Base-by-base conservation (phyloP, 2,113 vertebrate genomes). In the Dissostichus mawsoni region DNA sequence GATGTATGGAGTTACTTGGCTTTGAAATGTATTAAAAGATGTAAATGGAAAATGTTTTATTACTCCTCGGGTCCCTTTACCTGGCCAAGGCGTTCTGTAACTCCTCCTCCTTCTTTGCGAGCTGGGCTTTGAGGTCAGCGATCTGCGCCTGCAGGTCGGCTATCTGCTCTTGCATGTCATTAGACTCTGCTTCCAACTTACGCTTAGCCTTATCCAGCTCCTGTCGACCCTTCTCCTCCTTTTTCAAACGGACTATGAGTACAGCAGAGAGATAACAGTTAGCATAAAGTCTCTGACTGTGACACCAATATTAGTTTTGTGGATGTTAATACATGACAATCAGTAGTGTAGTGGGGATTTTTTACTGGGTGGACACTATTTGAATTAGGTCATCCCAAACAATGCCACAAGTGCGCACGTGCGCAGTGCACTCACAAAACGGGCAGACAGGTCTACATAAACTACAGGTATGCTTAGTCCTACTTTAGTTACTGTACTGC, bases 31-130 rank as follows among this genome's bases (percentile, higher is more conserved):
- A 47, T 16, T 75, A 13, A 33, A 17, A 63, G 48, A 13, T 50
- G 25, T 50, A 12, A 41, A 61, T 20, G 12, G 17, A 1, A 4
- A 11, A 8, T 25, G 17, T 65, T 23, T 29, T 55, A 17, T 44
- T 11, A 53, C 4, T 18, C 52, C 0, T 36, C 4, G 11, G 23
- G 20, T 50, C 13, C 14, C 72, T 8, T 41, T 92, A 98, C 98
- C 97, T 97, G 88, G 96, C 95, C 84, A 97, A 89, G 33, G 97
- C 96, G 0, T 96, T 96, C 91, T 97, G 98, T 55, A 99, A 92
- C 74, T 99, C 98, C 75, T 98, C 97, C 73, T 99, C 98, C 82
- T 97, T 99, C 87, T 96, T 97, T 74, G 97, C 96, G 12, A 99
- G 94, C 69, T 98, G 97, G 83, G 96, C 94, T 90, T 97, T 98